Evolutionary conservation across 2,888 invertebrate species (phyloP).

Genomic region (Pegoplata infirma): DNA sequence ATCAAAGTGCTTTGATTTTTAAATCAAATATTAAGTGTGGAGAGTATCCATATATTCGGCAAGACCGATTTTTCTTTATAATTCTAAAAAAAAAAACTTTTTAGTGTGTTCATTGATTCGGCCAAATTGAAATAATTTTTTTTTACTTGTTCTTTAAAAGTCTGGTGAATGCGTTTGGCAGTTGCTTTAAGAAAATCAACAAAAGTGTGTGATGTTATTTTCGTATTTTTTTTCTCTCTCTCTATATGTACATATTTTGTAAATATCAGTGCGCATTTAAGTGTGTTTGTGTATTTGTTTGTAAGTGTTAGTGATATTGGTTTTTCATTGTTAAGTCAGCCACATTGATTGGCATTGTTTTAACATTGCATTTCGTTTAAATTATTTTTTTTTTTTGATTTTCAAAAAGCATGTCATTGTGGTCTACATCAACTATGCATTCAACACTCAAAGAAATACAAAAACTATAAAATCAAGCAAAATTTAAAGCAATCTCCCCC

Average conservation of each 20-base stretch:
- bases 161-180: constrained; percentile 7
- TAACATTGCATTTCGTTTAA: background rate
- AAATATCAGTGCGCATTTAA: background rate
- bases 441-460: constrained; percentile 16
- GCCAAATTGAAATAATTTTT: too few species aligned
- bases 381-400: constrained; percentile 7
- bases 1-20: too few species aligned
- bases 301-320: background rate
- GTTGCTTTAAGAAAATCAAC: constrained; percentile 11
- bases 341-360: constrained; percentile 31
- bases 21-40: too few species aligned
- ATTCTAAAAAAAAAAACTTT: too few species aligned
- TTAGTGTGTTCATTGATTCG: too few species aligned
- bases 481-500: background rate
- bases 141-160: too few species aligned
- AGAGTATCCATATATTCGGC: too few species aligned
- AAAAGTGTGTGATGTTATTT: background rate
- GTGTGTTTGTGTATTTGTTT: background rate
- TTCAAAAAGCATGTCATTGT: constrained; percentile 39
- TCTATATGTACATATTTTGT: too few species aligned
- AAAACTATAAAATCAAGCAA: background rate
- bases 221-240: background rate
- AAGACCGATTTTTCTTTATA: too few species aligned
- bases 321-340: constrained; percentile 27
- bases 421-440: constrained; percentile 23